Evolutionary conservation across 1,140 invertebrate species (phyloP).

Genomic region (Amyelois transitella): DNA sequence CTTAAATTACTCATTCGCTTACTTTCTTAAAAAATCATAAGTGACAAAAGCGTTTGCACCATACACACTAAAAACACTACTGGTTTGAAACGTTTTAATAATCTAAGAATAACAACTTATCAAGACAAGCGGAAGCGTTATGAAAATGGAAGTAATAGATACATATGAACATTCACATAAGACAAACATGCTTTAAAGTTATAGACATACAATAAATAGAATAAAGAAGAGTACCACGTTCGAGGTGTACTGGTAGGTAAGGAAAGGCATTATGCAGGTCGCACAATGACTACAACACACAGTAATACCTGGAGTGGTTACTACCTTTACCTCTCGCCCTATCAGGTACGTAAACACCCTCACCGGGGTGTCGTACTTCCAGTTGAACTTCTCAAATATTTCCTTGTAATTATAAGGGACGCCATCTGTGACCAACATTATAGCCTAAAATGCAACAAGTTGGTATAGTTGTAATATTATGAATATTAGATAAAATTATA

Average conservation of each 20-base stretch:
- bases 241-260: conserved; percentile 64
- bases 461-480: conserved; percentile 5
- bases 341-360: conserved; percentile 98
- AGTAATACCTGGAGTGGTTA: conserved; percentile 73
- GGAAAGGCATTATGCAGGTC: conserved; percentile 68
- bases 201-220: conserved; percentile 23
- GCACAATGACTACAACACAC: conserved; percentile 72
- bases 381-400: conserved; percentile 93
- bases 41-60: background rate
- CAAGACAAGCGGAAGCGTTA: conserved; percentile 33
- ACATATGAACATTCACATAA: background rate
- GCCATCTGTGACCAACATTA: conserved; percentile 99
- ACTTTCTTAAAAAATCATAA: background rate
- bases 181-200: background rate
- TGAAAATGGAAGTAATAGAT: conserved; percentile 31
- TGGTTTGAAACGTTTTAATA: background rate
- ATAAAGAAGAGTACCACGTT: conserved; percentile 60
- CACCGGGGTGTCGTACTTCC: conserved; percentile 85
- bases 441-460: conserved; percentile 83
- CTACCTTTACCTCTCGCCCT: conserved; percentile 86
- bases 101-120: conserved; percentile 13
- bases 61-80: conserved; percentile 1
- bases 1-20: background rate
- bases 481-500: background rate
- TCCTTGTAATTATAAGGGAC: conserved; percentile 95